Evolutionary conservation across 2,888 invertebrate genomes (phyloP).

Genomic region (Apomyelois bistriatella): DNA sequence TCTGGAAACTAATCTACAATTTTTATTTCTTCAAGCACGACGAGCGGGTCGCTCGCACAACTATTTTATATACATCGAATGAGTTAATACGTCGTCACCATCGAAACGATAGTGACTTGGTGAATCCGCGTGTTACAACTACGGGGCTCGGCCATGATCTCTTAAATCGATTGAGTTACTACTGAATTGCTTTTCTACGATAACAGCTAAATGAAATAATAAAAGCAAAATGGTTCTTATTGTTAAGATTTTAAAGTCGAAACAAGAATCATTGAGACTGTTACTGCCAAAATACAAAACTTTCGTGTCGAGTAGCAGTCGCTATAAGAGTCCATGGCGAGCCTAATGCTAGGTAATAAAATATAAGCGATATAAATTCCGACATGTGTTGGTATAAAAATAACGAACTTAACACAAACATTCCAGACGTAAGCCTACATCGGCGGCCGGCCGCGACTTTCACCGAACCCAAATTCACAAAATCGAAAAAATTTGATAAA

Average conservation of each 20-base stretch:
- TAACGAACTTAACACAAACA: conserved; percentile 28
- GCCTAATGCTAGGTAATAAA: conserved; percentile 13
- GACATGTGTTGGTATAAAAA: conserved; percentile 31
- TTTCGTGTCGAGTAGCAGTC: background rate
- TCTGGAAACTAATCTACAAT: conserved; percentile 32
- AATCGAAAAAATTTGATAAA: background rate
- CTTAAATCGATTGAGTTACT: background rate
- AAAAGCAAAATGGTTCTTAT: no score
- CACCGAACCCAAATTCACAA: background rate
- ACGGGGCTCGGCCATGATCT: background rate
- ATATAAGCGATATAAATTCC: conserved; percentile 19
- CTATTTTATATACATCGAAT: conserved; percentile 14
- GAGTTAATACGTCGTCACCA: background rate
- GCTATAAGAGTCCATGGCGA: background rate
- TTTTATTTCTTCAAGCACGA: conserved; percentile 17
- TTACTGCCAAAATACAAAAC: background rate
- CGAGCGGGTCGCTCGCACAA: conserved; percentile 1
- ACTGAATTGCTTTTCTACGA: background rate
- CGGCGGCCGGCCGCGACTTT: background rate
- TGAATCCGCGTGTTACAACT: background rate
- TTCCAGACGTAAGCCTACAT: conserved; percentile 21
- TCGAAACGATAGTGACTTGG: background rate
- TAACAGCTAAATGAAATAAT: no score
- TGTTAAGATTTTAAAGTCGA: no score
- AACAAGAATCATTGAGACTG: no score